These are phyloP conservation scores for Laspeyria flexula DNA, from an alignment of 2,888 invertebrate genomes.

Conservation along the genomic window DNA sequence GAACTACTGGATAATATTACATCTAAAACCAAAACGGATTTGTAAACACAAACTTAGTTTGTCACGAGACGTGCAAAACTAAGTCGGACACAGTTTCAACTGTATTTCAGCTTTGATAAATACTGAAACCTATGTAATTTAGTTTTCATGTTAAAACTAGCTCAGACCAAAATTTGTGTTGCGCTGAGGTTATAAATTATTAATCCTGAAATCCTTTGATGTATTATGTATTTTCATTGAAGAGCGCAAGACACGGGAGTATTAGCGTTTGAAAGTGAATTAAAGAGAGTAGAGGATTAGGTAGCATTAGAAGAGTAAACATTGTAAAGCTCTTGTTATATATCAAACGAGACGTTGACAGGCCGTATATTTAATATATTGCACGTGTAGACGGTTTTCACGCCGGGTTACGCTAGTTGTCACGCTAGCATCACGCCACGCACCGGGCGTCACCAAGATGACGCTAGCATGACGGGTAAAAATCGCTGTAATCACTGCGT, in stretches of 20 bases:
- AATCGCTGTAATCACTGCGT: too few relatives aligned
- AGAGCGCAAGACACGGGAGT: constrained; percentile 1
- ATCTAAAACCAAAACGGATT: constrained; percentile 16
- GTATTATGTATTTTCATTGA: constrained; percentile 14
- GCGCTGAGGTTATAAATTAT: constrained; percentile 31
- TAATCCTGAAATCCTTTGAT: constrained; percentile 13
- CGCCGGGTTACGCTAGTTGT: too few relatives aligned
- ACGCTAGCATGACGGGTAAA: too few relatives aligned
- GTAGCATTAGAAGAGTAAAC: too few relatives aligned
- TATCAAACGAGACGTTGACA: too few relatives aligned
- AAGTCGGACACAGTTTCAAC: constrained; percentile 34
- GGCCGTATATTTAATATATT: too few relatives aligned
- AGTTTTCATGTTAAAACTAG: constrained; percentile 36
- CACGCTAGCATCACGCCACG: too few relatives aligned
- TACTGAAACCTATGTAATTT: constrained; percentile 39
- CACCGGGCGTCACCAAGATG: too few relatives aligned
- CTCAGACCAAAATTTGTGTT: constrained; percentile 28
- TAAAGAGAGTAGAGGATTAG: not conserved
- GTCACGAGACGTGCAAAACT: constrained; percentile 15
- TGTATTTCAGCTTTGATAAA: constrained; percentile 54
- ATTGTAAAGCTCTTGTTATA: too few relatives aligned
- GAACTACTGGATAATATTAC: constrained; percentile 4
- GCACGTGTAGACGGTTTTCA: too few relatives aligned
- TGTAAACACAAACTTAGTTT: constrained; percentile 28
- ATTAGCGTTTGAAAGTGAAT: constrained; percentile 6